Base-by-base conservation (phyloP, 2,113 vertebrate genomes). In the Gallinago media region DNA sequence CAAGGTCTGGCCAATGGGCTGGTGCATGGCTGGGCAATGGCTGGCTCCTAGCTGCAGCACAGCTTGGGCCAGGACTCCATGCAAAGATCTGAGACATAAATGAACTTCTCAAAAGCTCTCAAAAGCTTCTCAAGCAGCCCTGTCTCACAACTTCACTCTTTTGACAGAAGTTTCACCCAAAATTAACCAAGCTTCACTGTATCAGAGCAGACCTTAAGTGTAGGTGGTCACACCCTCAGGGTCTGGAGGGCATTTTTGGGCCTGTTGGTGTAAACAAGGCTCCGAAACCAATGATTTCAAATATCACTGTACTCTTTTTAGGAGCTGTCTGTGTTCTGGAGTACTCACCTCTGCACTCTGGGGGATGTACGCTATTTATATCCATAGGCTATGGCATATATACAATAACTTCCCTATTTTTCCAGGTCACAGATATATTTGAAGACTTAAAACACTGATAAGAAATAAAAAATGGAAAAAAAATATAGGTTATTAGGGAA, bases 21-120 rank as follows among this genome's bases (percentile, higher is more conserved):
- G 23, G 7, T 34, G 59, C 19, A 27, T 3, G 3, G 23, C 0
- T 29, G 22, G 10, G 4, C 14, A 50, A 31, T 0, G 8, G 2
- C 29, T 75, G 49, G 2, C 15, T 49, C 6, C 9, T 38, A 34
- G 3, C 11, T 66, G 44, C 8, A 38, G 2, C 14, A 59, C 21
- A 63, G 8, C 15, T 71, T 1, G 0, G 4, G 8, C 16, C 38
- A 20, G 50, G 34, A 34, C 4, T 61, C 2, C 8, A 59, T 5
- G 4, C 16, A 67, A 27, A 8, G 2, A 5, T 19, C 25, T 7
- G 4, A 8, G 13, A 3, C 27, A 42, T 40, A 52, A 47, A 44
- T 10, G 15, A 71, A 10, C 36, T 38, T 38, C 36, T 38, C 36
- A 38, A 38, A 38, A 38, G 0, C 8, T 55, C 42, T 63, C 17